Base-by-base conservation (phyloP, 2,888 invertebrate species). In the Standfussiana lucernea region DNA sequence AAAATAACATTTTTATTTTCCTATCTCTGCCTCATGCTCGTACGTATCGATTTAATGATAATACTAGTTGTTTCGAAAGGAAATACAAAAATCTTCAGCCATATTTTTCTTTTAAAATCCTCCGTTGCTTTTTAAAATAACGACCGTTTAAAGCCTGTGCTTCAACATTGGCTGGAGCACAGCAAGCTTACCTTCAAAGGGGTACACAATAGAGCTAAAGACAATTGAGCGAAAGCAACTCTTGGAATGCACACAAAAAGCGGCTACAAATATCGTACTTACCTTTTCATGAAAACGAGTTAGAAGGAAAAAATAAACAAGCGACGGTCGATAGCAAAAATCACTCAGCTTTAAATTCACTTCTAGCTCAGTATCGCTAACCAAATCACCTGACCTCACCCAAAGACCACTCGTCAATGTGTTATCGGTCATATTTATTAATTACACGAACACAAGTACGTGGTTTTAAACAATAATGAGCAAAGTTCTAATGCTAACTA, bases 101-200 rank as follows among this genome's bases (percentile, higher is more conserved):
- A 78, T 75, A 77, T 81, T 84, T 83, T 79, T 56, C 79, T 77
- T 77, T 77, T 65, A 75, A 82, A 76, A 64, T 72, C 50, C 56
- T 73, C 73, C 72, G 82, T 80, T 76, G 56, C 77, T 80, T 88
- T 87, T 86, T 70, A 84, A 88, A 88, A 86, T 85, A 87, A 88
- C 87, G 87, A 85, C 77, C 70, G 67, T 59, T 77, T 53, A 84
- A 87, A 88, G 78, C 89, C 84, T 67, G 77, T 87, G 76, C 84
- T 77, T 86, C 83, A 87, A 82, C 82, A 79, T 88, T 88, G 78
- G 70, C 79, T 77, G 79, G 84, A 87, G 82, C 81, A 83, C 76
- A 77, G 80, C 66, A 81, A 77, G 86, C 85, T 88, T 88, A 83
- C 86, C 80, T 77, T 81, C 75, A 79, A 81, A 88, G 77, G 72